Base-by-base conservation (phyloP, 2,888 invertebrate species). In the Drosophila siamana region DNA sequence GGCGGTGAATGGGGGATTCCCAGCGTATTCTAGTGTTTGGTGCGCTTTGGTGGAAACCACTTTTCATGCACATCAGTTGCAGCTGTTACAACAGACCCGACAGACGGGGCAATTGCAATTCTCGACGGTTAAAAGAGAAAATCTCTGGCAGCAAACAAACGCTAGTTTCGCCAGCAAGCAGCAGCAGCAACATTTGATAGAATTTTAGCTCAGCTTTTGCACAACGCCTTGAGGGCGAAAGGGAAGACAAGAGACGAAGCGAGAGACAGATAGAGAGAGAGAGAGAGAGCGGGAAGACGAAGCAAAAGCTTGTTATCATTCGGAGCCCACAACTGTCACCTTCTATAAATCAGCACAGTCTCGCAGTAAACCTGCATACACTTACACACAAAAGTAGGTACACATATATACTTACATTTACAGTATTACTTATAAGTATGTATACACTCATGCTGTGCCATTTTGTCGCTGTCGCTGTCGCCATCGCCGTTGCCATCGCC, bases 21-120 rank as follows among this genome's bases (percentile, higher is more conserved):
- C 28, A 69, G 43, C 22, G 41, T 51, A 60, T 72, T 67, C 57
- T 54, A 62, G 75, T 62, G 71, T 66, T 60, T 76, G 78, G 70
- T 80, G 66, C 69, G 69, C 82, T 74, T 74, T 52, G 65, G 64
- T 56, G 61, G 59, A 79, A 86, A 88, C 79, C 89, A 89, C 86
- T 86, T 86, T 88, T 89, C 89, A 88, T 79, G 88, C 87, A 79
- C 88, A 87, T 86, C 89, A 88, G 63, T 68, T 89, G 86, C 89
- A 86, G 89, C 87, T 89, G 89, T 87, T 80, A 65, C 76, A 67
- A 67, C 59, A 61, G 43, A 55, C 4, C 28, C 56, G 48, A 50
- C 54, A 52, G 51, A 54, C 30, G 47, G 4, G 13, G 46, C 54
- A 62, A 67, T 50, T 71, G 68, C 52, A 75, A 64, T 73, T 43